Conservation (phyloP, 35 echinoderm and acorn worm species). For the Patiria miniata region DNA sequence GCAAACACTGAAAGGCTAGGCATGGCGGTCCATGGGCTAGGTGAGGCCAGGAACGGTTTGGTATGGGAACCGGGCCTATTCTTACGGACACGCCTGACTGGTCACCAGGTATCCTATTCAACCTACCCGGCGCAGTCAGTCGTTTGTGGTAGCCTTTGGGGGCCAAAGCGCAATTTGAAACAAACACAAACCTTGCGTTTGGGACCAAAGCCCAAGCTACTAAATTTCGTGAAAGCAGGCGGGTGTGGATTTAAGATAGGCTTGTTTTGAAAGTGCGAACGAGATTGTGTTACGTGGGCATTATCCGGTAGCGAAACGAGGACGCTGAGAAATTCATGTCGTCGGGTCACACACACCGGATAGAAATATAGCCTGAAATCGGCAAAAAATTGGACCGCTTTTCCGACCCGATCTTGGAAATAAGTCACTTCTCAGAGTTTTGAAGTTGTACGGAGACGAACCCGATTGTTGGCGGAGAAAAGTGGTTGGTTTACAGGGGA, state of each 20-base stretch:
- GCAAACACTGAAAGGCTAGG: neutral
- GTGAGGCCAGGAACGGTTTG: neutral
- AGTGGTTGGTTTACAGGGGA: neutral
- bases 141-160: neutral
- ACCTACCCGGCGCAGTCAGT: neutral
- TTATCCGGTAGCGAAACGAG: neutral
- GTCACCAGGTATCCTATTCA: neutral
- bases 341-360: too few relatives aligned
- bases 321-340: too few relatives aligned
- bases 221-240: neutral
- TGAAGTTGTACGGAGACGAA: neutral
- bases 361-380: neutral
- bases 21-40: too few relatives aligned
- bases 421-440: neutral
- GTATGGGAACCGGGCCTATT: neutral
- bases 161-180: neutral
- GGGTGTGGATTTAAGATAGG: constrained; percentile 7
- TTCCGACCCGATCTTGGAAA: neutral
- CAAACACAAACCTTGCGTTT: neutral
- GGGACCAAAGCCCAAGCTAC: neutral
- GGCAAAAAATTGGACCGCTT: neutral
- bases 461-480: neutral
- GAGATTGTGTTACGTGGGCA: neutral
- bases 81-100: neutral
- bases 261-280: neutral